Evolutionary conservation across 2,797 vertebrate genomes (phyloP).

Genomic region (Pelochelys cantorii): DNA sequence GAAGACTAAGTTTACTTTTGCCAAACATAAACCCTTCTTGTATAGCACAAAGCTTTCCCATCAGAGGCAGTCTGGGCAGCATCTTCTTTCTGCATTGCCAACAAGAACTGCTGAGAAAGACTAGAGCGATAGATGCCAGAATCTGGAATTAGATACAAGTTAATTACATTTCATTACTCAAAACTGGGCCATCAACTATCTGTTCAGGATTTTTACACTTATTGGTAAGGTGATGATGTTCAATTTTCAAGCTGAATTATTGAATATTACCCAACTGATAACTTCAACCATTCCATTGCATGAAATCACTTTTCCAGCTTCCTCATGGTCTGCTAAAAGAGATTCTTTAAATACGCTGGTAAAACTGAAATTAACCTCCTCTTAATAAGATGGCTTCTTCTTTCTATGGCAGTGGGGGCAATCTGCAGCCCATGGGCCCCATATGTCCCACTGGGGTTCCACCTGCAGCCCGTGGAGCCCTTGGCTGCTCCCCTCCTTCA

Average conservation of each 20-base stretch:
- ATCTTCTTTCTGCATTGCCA: slow-evolving; percentile 65
- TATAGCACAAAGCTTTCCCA: slow-evolving; percentile 61
- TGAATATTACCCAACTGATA: slow-evolving; percentile 62
- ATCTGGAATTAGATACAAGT: slow-evolving; percentile 70
- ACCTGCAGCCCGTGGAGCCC: no score
- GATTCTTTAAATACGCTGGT: slow-evolving; percentile 12
- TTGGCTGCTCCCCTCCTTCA: no score
- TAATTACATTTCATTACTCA: slow-evolving; percentile 74
- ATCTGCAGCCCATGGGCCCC: no score
- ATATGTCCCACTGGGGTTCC: no score
- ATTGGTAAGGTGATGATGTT: slow-evolving; percentile 57
- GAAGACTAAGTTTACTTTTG: slow-evolving; percentile 26
- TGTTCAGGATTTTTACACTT: slow-evolving; percentile 53
- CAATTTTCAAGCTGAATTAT: slow-evolving; percentile 71
- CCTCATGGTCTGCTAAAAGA: slow-evolving; percentile 43
- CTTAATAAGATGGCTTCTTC: slow-evolving; percentile 37
- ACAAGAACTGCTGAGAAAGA: slow-evolving; percentile 69
- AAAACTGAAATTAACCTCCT: slow-evolving; percentile 29
- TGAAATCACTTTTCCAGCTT: slow-evolving; percentile 34
- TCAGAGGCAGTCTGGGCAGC: slow-evolving; percentile 49
- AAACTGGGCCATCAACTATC: slow-evolving; percentile 57
- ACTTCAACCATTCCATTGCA: slow-evolving; percentile 37
- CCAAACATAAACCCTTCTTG: slow-evolving; percentile 50
- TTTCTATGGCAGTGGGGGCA: neutral
- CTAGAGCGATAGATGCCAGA: slow-evolving; percentile 57